Evolutionary conservation across 2,888 invertebrate genomes (phyloP).

Genomic region (Andrena haemorrhoa): DNA sequence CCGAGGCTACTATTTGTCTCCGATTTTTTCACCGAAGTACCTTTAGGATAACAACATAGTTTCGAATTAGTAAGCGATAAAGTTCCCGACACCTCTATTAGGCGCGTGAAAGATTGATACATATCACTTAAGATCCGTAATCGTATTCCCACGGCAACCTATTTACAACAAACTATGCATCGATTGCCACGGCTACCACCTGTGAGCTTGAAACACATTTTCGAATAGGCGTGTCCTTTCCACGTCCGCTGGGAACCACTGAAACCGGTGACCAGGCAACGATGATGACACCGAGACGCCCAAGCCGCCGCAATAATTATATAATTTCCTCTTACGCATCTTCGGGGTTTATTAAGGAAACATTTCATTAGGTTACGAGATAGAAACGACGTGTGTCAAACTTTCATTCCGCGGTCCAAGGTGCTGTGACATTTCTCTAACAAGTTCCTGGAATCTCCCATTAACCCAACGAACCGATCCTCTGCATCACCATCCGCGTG

Average conservation of each 20-base stretch:
- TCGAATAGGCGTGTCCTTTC: not conserved
- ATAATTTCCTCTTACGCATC: slow-evolving; percentile 47
- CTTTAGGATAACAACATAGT: not conserved
- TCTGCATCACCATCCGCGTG: not conserved
- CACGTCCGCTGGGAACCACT: not conserved
- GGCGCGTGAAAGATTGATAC: not conserved
- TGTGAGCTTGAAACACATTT: not conserved
- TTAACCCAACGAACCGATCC: not conserved
- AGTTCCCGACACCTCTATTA: not conserved
- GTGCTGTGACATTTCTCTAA: slow-evolving; percentile 22
- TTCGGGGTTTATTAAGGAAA: slow-evolving; percentile 45
- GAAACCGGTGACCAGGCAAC: slow-evolving; percentile 44
- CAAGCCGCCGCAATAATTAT: slow-evolving; percentile 48
- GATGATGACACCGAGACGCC: slow-evolving; percentile 51
- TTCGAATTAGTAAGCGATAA: not conserved
- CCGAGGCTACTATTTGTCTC: not conserved
- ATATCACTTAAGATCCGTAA: slow-evolving; percentile 4
- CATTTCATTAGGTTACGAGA: slow-evolving; percentile 68
- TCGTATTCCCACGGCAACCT: not conserved
- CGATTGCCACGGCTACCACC: not conserved
- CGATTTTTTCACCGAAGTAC: not conserved
- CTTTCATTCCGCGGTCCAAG: slow-evolving; percentile 56
- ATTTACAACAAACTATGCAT: not conserved
- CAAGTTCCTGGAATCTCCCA: not conserved
- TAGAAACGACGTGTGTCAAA: slow-evolving; percentile 54